Evolutionary conservation across 2,797 vertebrate species (phyloP).

Genomic region (Ptychadena robeensis): DNA sequence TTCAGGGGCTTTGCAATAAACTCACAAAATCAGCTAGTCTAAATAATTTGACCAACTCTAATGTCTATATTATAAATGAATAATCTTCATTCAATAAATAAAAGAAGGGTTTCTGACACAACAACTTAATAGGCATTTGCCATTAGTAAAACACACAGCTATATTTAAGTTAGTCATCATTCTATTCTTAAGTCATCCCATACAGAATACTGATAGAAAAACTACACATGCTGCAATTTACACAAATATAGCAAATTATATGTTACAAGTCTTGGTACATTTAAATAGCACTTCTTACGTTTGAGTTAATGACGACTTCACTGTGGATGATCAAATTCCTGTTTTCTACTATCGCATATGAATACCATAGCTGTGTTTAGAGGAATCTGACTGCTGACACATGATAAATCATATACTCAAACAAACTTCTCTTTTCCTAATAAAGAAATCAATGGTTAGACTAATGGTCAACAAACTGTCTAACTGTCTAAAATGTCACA

Average conservation of each 20-base stretch:
- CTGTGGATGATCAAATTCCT: not conserved
- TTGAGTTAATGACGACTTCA: not conserved
- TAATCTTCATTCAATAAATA: no score
- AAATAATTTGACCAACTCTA: no score
- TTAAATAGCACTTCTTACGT: constrained; percentile 33
- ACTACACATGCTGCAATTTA: constrained; percentile 41
- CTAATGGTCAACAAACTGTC: no score
- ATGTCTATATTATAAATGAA: no score
- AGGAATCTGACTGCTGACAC: no score
- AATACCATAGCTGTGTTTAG: not conserved
- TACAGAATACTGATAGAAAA: constrained; percentile 1
- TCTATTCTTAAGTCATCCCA: constrained; percentile 33
- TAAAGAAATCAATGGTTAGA: not conserved
- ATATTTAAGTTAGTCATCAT: constrained; percentile 41
- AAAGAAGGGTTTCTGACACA: not conserved
- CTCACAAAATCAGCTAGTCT: no score
- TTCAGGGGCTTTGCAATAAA: no score
- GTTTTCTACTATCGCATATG: not conserved
- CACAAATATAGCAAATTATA: constrained; percentile 33
- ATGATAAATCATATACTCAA: not conserved
- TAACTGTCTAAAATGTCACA: no score
- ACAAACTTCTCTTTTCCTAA: not conserved
- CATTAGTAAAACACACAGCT: constrained; percentile 38
- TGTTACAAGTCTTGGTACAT: constrained; percentile 14
- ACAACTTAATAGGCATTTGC: constrained; percentile 18